phyloP scores from a whole-genome alignment of 1,140 invertebrate genomes.

The Pseudomyrmex dendroicus region DNA sequence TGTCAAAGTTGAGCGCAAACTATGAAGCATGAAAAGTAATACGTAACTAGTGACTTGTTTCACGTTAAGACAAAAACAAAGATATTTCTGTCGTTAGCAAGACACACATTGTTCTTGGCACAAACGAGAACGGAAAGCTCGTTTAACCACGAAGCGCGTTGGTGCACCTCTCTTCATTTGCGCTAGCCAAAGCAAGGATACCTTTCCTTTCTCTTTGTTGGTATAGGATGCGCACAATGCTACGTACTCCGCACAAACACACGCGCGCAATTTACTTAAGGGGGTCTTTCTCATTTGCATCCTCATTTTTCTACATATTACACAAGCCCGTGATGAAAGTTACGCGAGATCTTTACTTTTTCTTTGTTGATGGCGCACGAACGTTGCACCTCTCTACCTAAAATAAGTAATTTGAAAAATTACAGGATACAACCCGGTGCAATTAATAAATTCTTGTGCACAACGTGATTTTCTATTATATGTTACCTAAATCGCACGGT shows the following conservation, averaged over 20 bases:
- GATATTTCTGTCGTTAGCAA: constrained; percentile 45
- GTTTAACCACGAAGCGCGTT: constrained; percentile 22
- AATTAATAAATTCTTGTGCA: neutral
- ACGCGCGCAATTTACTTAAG: constrained; percentile 30
- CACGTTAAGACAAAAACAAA: constrained; percentile 21
- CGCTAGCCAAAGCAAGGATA: constrained; percentile 13
- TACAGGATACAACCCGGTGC: neutral
- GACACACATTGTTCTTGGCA: constrained; percentile 9
- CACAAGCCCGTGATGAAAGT: neutral
- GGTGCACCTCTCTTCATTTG: constrained; percentile 17
- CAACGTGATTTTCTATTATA: constrained; percentile 6
- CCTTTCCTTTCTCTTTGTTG: constrained; percentile 57
- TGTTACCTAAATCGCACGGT: neutral
- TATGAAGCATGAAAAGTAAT: neutral
- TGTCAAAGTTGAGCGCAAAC: neutral
- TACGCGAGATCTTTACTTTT: constrained; percentile 3
- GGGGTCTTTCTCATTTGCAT: constrained; percentile 50
- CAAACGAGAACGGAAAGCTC: constrained; percentile 55
- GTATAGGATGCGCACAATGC: constrained; percentile 24
- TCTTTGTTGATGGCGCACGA: neutral
- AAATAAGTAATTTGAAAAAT: neutral
- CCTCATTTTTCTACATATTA: constrained; percentile 9
- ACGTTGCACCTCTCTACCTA: neutral
- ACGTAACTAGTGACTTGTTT: neutral
- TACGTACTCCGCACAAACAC: neutral